These are phyloP conservation scores for Cydia strobilella DNA, from an alignment of 1,140 invertebrate species.

Conservation along the genomic window DNA sequence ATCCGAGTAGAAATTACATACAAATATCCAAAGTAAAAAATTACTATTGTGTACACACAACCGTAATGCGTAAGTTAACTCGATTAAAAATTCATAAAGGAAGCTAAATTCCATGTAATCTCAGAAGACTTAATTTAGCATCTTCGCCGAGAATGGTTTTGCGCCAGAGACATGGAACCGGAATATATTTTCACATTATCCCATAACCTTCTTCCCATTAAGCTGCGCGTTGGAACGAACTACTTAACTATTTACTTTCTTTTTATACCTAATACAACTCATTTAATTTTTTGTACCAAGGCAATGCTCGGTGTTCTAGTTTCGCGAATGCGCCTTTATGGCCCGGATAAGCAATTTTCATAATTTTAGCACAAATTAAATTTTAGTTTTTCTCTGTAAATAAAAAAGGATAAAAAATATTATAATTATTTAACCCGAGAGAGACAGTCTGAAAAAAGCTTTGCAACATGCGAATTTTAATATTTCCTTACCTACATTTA, in stretches of 20 bases:
- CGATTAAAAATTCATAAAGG: neutral
- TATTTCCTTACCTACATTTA: no score
- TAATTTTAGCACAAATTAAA: no score
- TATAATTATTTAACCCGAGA: no score
- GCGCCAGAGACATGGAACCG: neutral
- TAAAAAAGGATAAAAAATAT: no score
- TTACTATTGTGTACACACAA: no score
- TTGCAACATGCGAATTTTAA: no score
- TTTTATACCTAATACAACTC: slow-evolving; percentile 38
- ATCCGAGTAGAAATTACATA: no score
- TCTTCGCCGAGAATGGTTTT: neutral
- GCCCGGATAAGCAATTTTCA: no score
- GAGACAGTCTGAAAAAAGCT: no score
- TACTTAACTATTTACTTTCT: slow-evolving; percentile 26
- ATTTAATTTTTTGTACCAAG: slow-evolving; percentile 40
- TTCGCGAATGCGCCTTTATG: slow-evolving; percentile 4
- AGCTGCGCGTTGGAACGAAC: neutral
- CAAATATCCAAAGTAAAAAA: no score
- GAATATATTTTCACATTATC: neutral
- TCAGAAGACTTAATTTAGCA: neutral
- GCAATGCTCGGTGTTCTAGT: slow-evolving; percentile 28
- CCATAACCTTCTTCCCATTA: slow-evolving; percentile 19
- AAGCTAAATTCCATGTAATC: neutral
- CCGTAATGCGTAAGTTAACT: neutral
- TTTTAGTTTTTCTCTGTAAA: no score